Evolutionary conservation across 2,113 vertebrate species (phyloP).

Genomic region (Telmatochromis sp.): DNA sequence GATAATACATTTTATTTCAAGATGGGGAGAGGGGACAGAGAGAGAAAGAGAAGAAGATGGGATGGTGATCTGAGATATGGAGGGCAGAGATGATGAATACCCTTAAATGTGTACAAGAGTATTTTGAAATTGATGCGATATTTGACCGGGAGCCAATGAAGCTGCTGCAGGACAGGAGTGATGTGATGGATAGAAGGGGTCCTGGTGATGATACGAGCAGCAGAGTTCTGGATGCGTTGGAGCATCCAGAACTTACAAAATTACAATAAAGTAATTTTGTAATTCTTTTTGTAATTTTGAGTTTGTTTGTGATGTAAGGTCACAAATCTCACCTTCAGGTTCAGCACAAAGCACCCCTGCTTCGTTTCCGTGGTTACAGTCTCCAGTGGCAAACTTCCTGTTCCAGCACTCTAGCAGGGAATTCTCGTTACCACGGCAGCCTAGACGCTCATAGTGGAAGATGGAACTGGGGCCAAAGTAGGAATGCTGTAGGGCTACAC

Average conservation of each 20-base stretch:
- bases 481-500: slow-evolving; percentile 70
- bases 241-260: not conserved
- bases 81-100: not conserved
- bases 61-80: not conserved
- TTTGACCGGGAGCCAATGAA: not conserved
- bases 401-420: slow-evolving; percentile 73
- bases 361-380: slow-evolving; percentile 74
- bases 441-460: slow-evolving; percentile 76
- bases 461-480: slow-evolving; percentile 55
- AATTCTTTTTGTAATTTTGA: not conserved
- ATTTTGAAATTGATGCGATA: not conserved
- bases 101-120: not conserved
- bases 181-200: not conserved
- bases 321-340: slow-evolving; percentile 73
- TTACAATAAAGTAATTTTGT: not conserved
- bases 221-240: not conserved
- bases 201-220: fast-evolving
- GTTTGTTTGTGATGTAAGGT: not conserved
- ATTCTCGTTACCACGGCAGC: slow-evolving; percentile 80
- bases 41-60: not conserved
- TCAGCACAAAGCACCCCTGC: slow-evolving; percentile 70
- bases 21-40: not conserved
- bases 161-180: not conserved
- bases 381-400: slow-evolving; percentile 56
- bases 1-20: not conserved